Percentiles rank a stretch among this genome's conserved stretches.
Evolutionary conservation across 2,113 vertebrate species (phyloP).

Genomic region (Calidris pygmaea): DNA sequence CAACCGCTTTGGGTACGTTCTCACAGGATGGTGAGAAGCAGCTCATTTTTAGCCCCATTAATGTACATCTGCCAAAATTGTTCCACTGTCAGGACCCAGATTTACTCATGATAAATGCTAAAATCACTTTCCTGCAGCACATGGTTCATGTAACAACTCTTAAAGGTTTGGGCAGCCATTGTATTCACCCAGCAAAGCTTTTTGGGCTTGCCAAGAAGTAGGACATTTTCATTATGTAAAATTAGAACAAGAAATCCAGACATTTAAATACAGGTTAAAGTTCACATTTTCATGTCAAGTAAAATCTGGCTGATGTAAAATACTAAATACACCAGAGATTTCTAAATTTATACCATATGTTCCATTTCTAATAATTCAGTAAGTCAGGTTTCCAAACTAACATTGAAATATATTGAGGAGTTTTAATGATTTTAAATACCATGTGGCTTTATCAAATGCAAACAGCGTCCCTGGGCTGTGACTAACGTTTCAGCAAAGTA

Average conservation of each 20-base stretch:
- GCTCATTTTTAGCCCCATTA: neutral
- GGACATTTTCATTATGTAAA: neutral
- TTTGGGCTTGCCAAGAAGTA: neutral
- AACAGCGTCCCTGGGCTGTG: neutral
- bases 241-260: constrained; percentile 35
- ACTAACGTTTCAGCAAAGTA: neutral
- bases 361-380: constrained; percentile 19
- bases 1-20: neutral
- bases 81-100: neutral
- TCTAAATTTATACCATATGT: constrained; percentile 42
- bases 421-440: neutral
- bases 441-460: neutral
- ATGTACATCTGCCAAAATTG: neutral
- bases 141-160: neutral
- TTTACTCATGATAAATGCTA: neutral
- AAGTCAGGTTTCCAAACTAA: constrained; percentile 17
- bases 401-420: neutral
- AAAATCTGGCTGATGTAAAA: constrained; percentile 13
- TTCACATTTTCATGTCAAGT: constrained; percentile 17
- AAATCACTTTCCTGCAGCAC: neutral
- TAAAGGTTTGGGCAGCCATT: neutral
- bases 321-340: neutral
- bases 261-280: constrained; percentile 46
- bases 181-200: neutral
- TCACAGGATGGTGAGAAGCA: neutral